A percentile compares a stretch with the other conserved stretches of the same genome.
phyloP scores from a whole-genome alignment of 1,140 invertebrate species.

The Rhagoletis pomonella region DNA sequence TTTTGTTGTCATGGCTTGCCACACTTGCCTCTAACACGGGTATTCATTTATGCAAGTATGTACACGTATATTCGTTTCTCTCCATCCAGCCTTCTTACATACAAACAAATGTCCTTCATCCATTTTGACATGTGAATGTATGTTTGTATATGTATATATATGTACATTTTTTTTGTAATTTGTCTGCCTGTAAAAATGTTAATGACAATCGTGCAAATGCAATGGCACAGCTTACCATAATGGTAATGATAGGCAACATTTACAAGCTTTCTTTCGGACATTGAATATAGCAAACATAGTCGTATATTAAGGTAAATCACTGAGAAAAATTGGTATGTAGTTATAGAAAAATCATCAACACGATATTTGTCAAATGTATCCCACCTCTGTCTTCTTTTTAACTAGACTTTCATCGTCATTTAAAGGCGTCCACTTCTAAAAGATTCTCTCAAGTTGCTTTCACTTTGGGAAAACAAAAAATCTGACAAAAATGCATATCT shows the following conservation, averaged over 20 bases:
- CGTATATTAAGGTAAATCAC: not conserved
- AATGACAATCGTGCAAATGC: slow-evolving; percentile 44
- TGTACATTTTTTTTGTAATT: slow-evolving; percentile 6
- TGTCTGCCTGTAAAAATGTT: slow-evolving; percentile 46
- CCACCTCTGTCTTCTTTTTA: too few species aligned
- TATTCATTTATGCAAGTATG: not conserved
- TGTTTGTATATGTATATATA: not conserved
- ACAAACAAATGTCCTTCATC: not conserved
- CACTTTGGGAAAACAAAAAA: too few species aligned
- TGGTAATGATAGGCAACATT: slow-evolving; percentile 47
- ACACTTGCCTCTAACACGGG: not conserved
- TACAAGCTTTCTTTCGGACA: slow-evolving; percentile 40
- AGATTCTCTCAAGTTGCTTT: too few species aligned
- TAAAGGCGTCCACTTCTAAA: too few species aligned
- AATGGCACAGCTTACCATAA: slow-evolving; percentile 41
- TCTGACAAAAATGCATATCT: too few species aligned
- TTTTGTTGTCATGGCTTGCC: slow-evolving; percentile 20
- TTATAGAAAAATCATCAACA: too few species aligned
- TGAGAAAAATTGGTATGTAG: not conserved
- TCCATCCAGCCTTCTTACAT: too few species aligned
- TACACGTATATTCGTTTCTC: not conserved
- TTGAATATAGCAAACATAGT: not conserved
- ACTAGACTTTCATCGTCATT: too few species aligned
- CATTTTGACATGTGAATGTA: not conserved
- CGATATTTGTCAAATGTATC: too few species aligned